phyloP scores from a whole-genome alignment of 2,888 invertebrate genomes.

The Villa cingulata region DNA sequence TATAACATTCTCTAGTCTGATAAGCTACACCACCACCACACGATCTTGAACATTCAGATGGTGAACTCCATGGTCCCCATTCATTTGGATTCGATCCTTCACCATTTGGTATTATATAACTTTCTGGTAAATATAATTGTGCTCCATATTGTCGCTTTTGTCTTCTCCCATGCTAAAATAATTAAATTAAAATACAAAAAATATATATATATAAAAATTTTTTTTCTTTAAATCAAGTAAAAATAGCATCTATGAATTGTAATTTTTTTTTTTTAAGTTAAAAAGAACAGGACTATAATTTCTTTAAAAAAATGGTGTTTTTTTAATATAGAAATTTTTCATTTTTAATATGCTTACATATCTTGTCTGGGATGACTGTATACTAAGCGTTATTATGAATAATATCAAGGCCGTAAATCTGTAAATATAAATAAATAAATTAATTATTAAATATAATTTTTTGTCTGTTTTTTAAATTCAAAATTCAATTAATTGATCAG shows the following conservation, averaged over 20 bases:
- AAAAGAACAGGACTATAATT: not conserved
- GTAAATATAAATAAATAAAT: conserved; percentile 27
- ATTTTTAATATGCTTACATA: conserved; percentile 41
- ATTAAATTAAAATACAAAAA: too few relatives aligned
- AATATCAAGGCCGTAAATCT: conserved; percentile 49
- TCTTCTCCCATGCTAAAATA: conserved; percentile 49
- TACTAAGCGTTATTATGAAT: conserved; percentile 41
- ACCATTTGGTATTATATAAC: conserved; percentile 55
- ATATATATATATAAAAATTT: not conserved
- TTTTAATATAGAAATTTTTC: not conserved
- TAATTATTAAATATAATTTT: not conserved
- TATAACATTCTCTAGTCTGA: conserved; percentile 63
- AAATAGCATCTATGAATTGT: not conserved
- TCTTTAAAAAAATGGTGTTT: too few relatives aligned
- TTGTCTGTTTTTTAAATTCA: not conserved
- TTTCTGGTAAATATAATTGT: conserved; percentile 55
- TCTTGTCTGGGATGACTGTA: conserved; percentile 42
- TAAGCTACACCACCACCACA: conserved; percentile 89
- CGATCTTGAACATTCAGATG: conserved; percentile 72
- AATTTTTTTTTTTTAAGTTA: not conserved
- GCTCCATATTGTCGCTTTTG: conserved; percentile 68
- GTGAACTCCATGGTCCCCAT: conserved; percentile 76
- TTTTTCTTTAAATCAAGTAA: too few relatives aligned
- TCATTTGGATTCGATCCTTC: conserved; percentile 47
- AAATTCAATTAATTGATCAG: too few relatives aligned